Percentiles rank a stretch among this genome's conserved stretches.
Evolutionary conservation across 2,888 invertebrate species (phyloP).

Genomic region (Didymodactylos carnosus): DNA sequence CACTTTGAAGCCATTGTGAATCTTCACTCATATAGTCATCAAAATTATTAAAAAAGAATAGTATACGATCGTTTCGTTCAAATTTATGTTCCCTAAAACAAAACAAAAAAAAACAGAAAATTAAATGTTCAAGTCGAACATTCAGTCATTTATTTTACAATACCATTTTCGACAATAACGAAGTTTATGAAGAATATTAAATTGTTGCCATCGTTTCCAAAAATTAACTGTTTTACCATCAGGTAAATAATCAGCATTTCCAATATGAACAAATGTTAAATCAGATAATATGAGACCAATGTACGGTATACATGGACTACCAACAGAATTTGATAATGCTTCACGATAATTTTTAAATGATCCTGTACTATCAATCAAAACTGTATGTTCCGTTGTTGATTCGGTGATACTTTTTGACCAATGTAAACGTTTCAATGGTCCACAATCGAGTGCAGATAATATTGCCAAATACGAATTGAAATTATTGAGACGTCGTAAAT

Average conservation of each 20-base stretch:
- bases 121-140: too few species aligned
- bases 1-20: conserved; percentile 93
- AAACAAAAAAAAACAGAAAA: conserved; percentile 11
- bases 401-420: conserved; percentile 61
- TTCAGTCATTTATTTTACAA: too few species aligned
- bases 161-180: conserved; percentile 88
- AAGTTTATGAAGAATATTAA: conserved; percentile 91
- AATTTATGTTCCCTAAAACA: conserved; percentile 63
- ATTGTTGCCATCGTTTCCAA: conserved; percentile 94
- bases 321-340: conserved; percentile 65
- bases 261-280: conserved; percentile 91
- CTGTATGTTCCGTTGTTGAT: conserved; percentile 75
- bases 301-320: conserved; percentile 94
- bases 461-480: conserved; percentile 94
- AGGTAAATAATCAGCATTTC: conserved; percentile 68
- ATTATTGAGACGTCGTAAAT: conserved; percentile 83
- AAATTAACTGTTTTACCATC: conserved; percentile 51
- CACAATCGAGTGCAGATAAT: conserved; percentile 83
- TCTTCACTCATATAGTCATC: conserved; percentile 85
- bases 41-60: conserved; percentile 86
- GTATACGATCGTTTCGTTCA: conserved; percentile 75
- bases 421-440: conserved; percentile 56
- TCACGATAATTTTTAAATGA: conserved; percentile 89
- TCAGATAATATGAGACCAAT: conserved; percentile 94
- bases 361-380: conserved; percentile 86